These are phyloP conservation scores for Conomelus anceps DNA, from an alignment of 2,888 invertebrate species.

Conservation along the genomic window DNA sequence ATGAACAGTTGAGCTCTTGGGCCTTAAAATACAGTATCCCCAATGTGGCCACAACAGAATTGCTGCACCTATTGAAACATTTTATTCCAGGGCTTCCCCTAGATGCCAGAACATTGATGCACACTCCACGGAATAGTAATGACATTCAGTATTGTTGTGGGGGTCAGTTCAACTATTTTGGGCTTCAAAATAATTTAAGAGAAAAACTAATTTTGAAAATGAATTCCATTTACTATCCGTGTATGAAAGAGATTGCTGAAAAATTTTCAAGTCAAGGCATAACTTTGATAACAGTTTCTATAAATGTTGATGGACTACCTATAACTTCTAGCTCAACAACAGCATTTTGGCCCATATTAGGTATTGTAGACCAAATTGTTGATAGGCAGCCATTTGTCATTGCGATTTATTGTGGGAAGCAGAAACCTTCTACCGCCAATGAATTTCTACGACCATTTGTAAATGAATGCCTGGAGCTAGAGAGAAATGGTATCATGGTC, in stretches of 20 bases:
- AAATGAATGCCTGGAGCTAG: conserved; percentile 8
- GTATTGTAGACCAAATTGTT: neutral
- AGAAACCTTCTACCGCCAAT: neutral
- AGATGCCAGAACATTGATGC: neutral
- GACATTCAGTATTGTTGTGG: neutral
- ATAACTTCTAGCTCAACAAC: neutral
- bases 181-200: neutral
- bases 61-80: neutral
- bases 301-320: conserved; percentile 13
- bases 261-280: neutral
- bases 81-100: neutral
- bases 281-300: neutral
- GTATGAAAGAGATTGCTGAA: conserved; percentile 1
- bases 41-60: conserved; percentile 3
- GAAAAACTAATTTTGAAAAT: conserved; percentile 1
- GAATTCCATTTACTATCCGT: neutral
- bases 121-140: neutral
- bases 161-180: conserved; percentile 7
- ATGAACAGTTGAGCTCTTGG: neutral
- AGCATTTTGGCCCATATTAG: neutral
- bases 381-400: conserved; percentile 1
- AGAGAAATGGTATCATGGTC: neutral
- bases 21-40: neutral
- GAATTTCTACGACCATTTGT: conserved; percentile 6
- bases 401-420: neutral